Conservation (phyloP, 2,113 vertebrate genomes). For the Cyprinodon tularosa region DNA sequence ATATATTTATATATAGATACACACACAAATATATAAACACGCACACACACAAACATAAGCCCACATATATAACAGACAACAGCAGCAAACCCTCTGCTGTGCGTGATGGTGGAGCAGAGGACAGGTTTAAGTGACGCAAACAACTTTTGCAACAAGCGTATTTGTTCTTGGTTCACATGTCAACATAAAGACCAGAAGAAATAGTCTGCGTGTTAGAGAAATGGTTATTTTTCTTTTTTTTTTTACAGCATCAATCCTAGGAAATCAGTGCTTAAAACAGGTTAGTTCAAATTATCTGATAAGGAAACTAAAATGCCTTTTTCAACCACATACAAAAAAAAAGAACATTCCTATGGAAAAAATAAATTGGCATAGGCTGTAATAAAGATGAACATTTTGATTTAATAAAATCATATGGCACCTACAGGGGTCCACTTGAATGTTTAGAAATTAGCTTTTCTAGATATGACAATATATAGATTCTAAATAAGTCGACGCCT, state of each 20-base stretch:
- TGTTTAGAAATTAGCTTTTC: slow-evolving; percentile 37
- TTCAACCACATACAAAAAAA: slow-evolving; percentile 58
- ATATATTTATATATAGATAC: too few relatives aligned
- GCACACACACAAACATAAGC: slow-evolving; percentile 13
- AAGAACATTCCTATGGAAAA: slow-evolving; percentile 14
- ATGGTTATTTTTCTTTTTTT: slow-evolving; percentile 32
- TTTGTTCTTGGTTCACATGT: slow-evolving; percentile 75
- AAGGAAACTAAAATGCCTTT: slow-evolving; percentile 41
- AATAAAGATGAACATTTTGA: slow-evolving; percentile 53
- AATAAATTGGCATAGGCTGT: slow-evolving; percentile 62
- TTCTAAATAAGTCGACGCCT: slow-evolving; percentile 15
- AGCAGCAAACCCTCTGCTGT: slow-evolving; percentile 75
- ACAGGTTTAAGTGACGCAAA: slow-evolving; percentile 36
- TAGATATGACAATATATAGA: slow-evolving; percentile 43
- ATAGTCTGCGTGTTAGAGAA: slow-evolving; percentile 8
- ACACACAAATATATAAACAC: too few relatives aligned
- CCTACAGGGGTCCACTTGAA: slow-evolving; percentile 48
- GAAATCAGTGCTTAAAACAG: slow-evolving; percentile 55
- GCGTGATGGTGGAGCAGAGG: slow-evolving; percentile 41
- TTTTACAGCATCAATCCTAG: slow-evolving; percentile 15
- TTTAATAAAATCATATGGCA: slow-evolving; percentile 57
- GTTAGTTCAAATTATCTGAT: slow-evolving; percentile 37
- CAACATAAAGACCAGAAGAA: slow-evolving; percentile 37
- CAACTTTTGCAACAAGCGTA: slow-evolving; percentile 41
- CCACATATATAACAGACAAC: slow-evolving; percentile 53